phyloP scores from a whole-genome alignment of 2,888 invertebrate genomes.

The Microplitis manilae region DNA sequence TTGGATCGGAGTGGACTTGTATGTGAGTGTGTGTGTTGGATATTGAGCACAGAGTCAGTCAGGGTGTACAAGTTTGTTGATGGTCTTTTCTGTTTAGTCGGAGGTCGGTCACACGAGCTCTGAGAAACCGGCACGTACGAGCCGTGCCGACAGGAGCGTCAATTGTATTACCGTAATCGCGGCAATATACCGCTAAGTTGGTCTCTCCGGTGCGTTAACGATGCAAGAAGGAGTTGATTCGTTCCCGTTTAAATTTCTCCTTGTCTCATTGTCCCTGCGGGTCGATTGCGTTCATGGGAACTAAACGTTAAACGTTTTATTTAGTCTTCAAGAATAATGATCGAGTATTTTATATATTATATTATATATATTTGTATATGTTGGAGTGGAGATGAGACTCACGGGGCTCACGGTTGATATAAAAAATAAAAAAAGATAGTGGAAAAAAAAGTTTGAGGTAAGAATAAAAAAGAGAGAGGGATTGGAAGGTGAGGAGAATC shows the following conservation, averaged over 20 bases:
- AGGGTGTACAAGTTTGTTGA: not conserved
- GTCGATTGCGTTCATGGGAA: conserved; percentile 25
- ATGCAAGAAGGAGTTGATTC: conserved; percentile 26
- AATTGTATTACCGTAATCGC: conserved; percentile 51
- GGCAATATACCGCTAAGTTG: conserved; percentile 50
- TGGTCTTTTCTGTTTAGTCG: not conserved
- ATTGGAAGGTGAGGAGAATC: conserved; percentile 41
- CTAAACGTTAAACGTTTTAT: not conserved
- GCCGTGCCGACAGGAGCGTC: conserved; percentile 40
- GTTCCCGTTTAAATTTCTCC: conserved; percentile 36
- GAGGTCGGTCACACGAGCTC: conserved; percentile 37
- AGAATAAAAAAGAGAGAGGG: conserved; percentile 32
- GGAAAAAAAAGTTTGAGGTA: conserved; percentile 40
- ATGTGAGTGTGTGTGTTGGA: conserved; percentile 1
- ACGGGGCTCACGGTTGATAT: not conserved
- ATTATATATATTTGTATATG: conserved; percentile 27
- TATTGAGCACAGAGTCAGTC: conserved; percentile 28
- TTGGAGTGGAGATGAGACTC: conserved; percentile 22
- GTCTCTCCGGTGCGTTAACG: conserved; percentile 15
- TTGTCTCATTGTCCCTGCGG: conserved; percentile 23
- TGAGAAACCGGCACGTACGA: conserved; percentile 24
- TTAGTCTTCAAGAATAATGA: conserved; percentile 12
- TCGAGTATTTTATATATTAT: conserved; percentile 10
- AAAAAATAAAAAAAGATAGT: conserved; percentile 39
- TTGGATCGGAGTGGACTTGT: not conserved